A percentile compares a stretch with the other conserved stretches of the same genome.
Conservation (phyloP, 2,797 vertebrate species). For the Hydrophis major region DNA sequence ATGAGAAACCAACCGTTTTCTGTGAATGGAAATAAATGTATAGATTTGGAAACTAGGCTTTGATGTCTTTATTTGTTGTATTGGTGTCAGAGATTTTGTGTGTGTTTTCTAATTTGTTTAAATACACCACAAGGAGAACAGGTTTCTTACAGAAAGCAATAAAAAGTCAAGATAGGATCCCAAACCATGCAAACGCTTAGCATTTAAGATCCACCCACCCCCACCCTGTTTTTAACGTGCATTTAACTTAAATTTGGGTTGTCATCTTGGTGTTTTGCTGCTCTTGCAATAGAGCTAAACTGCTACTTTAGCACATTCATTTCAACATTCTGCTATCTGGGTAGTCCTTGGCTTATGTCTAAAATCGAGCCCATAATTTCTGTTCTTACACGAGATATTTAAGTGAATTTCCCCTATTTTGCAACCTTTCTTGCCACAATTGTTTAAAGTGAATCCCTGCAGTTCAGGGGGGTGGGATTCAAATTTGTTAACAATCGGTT, state of each 20-base stretch:
- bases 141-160: not conserved
- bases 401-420: too few relatives aligned
- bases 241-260: not conserved
- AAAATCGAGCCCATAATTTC: too few relatives aligned
- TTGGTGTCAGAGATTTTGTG: not conserved
- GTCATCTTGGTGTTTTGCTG: not conserved
- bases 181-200: not conserved
- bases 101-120: not conserved
- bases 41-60: not conserved
- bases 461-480: too few relatives aligned
- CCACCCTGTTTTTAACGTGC: not conserved
- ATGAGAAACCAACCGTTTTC: not conserved
- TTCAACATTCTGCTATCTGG: constrained; percentile 17
- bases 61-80: not conserved
- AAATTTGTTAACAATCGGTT: too few relatives aligned
- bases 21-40: constrained; percentile 9
- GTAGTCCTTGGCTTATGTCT: too few relatives aligned
- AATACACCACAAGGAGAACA: not conserved
- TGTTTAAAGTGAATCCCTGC: too few relatives aligned
- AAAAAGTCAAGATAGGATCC: not conserved
- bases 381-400: too few relatives aligned
- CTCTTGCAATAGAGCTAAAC: not conserved
- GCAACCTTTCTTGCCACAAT: too few relatives aligned
- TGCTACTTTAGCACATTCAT: not conserved
- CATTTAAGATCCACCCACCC: not conserved